These are phyloP conservation scores for Hippotragus niger DNA, from an alignment of 2,113 vertebrate genomes.

Conservation along the genomic window DNA sequence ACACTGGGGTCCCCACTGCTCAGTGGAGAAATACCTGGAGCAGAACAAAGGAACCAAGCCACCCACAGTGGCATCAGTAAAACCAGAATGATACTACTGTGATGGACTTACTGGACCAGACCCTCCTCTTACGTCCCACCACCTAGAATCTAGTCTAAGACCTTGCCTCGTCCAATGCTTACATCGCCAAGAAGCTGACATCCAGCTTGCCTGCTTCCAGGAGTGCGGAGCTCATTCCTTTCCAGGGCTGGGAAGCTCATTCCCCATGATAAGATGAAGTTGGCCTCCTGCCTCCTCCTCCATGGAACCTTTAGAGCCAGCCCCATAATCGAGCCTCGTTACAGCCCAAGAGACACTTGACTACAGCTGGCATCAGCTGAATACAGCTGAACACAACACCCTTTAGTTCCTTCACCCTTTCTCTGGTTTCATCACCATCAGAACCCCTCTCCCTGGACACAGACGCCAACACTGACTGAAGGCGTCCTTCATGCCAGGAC, in stretches of 20 bases:
- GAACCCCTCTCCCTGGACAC: background rate
- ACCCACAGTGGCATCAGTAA: rapidly evolving
- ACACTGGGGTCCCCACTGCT: background rate
- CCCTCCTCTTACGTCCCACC: rapidly evolving
- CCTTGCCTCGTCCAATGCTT: rapidly evolving
- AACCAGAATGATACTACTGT: rapidly evolving
- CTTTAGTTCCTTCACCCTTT: background rate
- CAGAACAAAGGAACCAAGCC: background rate
- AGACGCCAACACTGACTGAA: background rate
- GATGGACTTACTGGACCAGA: background rate
- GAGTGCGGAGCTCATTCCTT: background rate
- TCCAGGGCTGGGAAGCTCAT: too few relatives aligned
- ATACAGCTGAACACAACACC: background rate
- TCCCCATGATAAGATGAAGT: background rate
- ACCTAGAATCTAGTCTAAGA: too few relatives aligned
- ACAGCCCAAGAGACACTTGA: background rate
- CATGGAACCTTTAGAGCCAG: background rate
- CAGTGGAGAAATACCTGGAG: background rate
- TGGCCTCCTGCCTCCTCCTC: background rate
- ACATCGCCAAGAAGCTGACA: background rate
- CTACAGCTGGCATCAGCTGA: background rate
- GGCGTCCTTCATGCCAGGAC: background rate
- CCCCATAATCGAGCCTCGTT: background rate
- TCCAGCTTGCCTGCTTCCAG: background rate
- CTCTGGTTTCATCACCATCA: rapidly evolving